Evolutionary conservation across 1,140 invertebrate species (phyloP).

Genomic region (Rhagoletis zephyria): DNA sequence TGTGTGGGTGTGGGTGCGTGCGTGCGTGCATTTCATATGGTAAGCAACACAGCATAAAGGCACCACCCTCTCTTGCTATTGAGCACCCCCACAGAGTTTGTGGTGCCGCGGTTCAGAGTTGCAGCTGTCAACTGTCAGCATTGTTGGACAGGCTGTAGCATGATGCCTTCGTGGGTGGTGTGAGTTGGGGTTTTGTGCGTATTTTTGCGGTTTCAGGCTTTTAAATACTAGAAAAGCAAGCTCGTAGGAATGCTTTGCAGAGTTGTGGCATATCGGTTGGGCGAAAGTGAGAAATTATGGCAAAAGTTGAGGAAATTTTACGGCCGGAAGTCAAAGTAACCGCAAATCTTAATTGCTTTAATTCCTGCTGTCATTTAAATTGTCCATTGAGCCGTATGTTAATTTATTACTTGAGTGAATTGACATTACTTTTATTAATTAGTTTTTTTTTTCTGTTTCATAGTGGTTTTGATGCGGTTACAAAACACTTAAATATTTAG

Average conservation of each 20-base stretch:
- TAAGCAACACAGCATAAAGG: neutral
- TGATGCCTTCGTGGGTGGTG: neutral
- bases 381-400: neutral
- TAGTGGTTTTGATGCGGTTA: no score
- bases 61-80: neutral
- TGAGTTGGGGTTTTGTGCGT: neutral
- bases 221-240: no score
- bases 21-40: neutral
- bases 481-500: no score
- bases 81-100: conserved; percentile 1
- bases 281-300: neutral
- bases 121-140: conserved; percentile 9
- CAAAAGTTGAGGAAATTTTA: neutral
- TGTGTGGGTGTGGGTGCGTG: no score
- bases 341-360: conserved; percentile 43
- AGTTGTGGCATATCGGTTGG: neutral
- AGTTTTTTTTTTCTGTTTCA: neutral
- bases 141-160: neutral
- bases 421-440: neutral
- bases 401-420: conserved; percentile 25
- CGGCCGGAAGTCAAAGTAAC: neutral
- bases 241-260: no score
- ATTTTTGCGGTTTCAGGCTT: neutral
- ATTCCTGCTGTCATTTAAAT: conserved; percentile 27
- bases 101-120: neutral